A percentile compares a stretch with the other conserved stretches of the same genome.
phyloP scores from a whole-genome alignment of 1,140 invertebrate genomes.

The Sitophilus oryzae region DNA sequence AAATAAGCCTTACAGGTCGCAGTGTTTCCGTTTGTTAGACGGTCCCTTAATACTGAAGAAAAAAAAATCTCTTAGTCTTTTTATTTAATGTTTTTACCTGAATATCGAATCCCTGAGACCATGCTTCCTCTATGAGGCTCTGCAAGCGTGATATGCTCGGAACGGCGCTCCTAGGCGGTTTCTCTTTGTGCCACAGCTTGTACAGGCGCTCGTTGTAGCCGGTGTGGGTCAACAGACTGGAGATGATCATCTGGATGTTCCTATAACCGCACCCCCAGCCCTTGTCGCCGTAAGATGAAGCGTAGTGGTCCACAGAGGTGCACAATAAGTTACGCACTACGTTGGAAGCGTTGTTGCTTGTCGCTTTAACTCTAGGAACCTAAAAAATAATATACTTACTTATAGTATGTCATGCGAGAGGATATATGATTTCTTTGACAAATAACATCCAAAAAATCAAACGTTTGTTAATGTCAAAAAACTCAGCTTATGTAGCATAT shows the following conservation, averaged over 20 bases:
- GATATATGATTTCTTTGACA: too few species aligned
- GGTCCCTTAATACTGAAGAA: too few species aligned
- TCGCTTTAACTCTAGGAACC: conserved; percentile 65
- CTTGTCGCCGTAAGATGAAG: conserved; percentile 77
- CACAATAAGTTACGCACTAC: conserved; percentile 67
- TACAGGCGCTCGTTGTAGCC: conserved; percentile 67
- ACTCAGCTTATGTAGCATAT: too few species aligned
- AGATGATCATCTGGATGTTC: conserved; percentile 87
- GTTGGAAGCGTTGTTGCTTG: conserved; percentile 62
- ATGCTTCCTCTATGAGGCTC: conserved; percentile 77
- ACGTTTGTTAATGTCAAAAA: too few species aligned
- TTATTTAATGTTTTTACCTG: too few species aligned
- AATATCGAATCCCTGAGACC: conserved; percentile 81
- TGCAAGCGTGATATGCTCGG: conserved; percentile 81
- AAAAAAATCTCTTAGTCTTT: too few species aligned
- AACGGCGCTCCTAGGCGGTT: conserved; percentile 58
- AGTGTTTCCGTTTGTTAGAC: too few species aligned
- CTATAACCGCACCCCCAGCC: conserved; percentile 89
- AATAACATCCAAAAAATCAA: too few species aligned
- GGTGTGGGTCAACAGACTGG: conserved; percentile 67
- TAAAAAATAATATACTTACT: conserved; percentile 37
- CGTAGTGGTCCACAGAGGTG: conserved; percentile 78
- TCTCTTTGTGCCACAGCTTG: conserved; percentile 47
- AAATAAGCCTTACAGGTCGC: too few species aligned
- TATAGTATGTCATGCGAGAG: not conserved